Percentiles rank a stretch among this genome's conserved stretches.
Evolutionary conservation across 2,113 vertebrate genomes (phyloP).

Genomic region (Xenopus laevis): DNA sequence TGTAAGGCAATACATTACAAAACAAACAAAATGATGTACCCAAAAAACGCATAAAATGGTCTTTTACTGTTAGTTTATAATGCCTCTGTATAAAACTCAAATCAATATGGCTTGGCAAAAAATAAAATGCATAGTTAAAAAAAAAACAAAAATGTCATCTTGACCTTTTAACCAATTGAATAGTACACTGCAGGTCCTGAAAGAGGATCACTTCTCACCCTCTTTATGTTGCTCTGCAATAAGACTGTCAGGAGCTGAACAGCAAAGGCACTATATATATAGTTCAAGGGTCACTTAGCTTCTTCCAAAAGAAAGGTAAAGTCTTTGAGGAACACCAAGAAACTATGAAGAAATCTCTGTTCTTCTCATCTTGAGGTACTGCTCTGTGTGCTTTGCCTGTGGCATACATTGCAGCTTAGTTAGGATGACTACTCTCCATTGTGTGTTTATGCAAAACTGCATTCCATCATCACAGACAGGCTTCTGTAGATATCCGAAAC

Average conservation of each 20-base stretch:
- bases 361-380: conserved; percentile 72
- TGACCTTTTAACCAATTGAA: conserved; percentile 67
- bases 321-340: conserved; percentile 64
- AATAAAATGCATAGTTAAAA: conserved; percentile 91
- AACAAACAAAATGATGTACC: conserved; percentile 86
- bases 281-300: conserved; percentile 63
- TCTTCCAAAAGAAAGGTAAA: conserved; percentile 68
- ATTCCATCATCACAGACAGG: conserved; percentile 63
- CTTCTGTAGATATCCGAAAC: conserved; percentile 61
- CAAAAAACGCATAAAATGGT: conserved; percentile 65
- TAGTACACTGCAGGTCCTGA: conserved; percentile 73
- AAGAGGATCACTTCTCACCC: conserved; percentile 56
- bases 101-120: conserved; percentile 92
- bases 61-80: conserved; percentile 82
- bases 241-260: conserved; percentile 73
- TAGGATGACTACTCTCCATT: conserved; percentile 58
- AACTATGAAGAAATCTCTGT: conserved; percentile 62
- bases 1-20: conserved; percentile 93
- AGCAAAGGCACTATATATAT: conserved; percentile 75
- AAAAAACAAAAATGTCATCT: conserved; percentile 67
- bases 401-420: conserved; percentile 59
- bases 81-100: conserved; percentile 77
- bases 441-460: conserved; percentile 56
- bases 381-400: conserved; percentile 59
- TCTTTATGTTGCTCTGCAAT: conserved; percentile 67